Conservation (phyloP, 2,797 vertebrate genomes). For the Merluccius polli region DNA sequence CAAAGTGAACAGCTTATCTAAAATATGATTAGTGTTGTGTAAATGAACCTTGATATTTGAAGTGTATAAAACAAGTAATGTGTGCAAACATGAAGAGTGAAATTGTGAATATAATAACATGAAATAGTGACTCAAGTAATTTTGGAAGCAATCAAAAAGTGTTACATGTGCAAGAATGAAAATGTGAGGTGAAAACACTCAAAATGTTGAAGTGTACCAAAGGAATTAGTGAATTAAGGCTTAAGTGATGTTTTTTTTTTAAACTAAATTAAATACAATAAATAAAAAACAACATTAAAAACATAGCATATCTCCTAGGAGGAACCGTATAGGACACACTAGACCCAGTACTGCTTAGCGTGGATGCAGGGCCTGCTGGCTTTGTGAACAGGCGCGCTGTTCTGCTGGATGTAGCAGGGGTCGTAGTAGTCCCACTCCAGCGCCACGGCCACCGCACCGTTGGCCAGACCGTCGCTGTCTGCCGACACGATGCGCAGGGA, state of each 20-base stretch:
- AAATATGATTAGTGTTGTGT: constrained; percentile 2
- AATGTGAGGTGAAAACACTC: background rate
- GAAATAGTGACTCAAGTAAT: background rate
- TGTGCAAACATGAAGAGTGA: constrained; percentile 13
- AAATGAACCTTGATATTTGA: background rate
- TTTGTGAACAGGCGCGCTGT: constrained; percentile 68
- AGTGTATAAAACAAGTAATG: constrained; percentile 19
- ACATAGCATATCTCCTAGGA: background rate
- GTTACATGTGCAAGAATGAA: background rate
- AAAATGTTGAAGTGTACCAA: background rate
- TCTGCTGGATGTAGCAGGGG: constrained; percentile 78
- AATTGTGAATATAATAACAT: constrained; percentile 3
- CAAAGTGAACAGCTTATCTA: constrained; percentile 16
- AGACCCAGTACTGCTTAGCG: constrained; percentile 82
- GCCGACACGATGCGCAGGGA: constrained; percentile 79
- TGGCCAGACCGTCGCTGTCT: constrained; percentile 75
- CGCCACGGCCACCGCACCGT: constrained; percentile 48
- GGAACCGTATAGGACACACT: background rate
- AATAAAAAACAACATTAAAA: background rate
- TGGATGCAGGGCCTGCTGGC: constrained; percentile 66
- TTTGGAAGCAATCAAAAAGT: background rate
- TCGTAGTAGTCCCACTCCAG: constrained; percentile 81
- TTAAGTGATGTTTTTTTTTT: background rate
- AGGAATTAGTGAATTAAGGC: background rate
- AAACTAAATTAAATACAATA: background rate